phyloP scores from a whole-genome alignment of 2,113 vertebrate species.

The Eira barbara region DNA sequence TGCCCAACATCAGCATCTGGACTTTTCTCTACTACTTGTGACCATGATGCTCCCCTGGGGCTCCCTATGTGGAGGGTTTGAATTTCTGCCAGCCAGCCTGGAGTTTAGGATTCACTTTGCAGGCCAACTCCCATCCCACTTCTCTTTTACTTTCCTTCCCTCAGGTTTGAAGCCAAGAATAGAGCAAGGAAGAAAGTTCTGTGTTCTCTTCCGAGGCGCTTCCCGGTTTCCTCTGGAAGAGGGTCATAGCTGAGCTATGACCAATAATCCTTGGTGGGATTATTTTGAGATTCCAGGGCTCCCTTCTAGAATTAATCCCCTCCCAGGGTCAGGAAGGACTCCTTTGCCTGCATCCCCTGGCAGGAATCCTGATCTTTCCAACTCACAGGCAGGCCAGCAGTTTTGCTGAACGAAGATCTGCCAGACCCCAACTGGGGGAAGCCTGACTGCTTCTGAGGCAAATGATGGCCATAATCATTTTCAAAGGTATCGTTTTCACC shows the following conservation, averaged over 20 bases:
- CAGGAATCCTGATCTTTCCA: neutral
- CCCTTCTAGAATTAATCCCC: neutral
- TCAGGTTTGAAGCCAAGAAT: neutral
- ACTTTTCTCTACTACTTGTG: neutral
- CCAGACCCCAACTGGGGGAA: neutral
- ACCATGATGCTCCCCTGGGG: too few species aligned
- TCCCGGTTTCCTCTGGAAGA: neutral
- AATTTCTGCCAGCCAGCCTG: neutral
- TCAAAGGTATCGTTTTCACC: neutral
- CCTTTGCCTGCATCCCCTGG: rapidly evolving
- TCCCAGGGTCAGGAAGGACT: neutral
- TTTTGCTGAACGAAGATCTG: neutral
- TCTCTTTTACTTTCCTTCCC: neutral
- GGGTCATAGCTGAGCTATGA: neutral
- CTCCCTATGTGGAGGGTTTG: neutral
- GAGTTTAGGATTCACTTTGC: neutral
- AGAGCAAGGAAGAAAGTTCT: neutral
- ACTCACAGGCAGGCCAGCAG: neutral
- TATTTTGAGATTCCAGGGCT: neutral
- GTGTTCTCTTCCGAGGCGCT: neutral
- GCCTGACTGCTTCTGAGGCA: neutral
- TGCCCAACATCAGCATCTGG: neutral
- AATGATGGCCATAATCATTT: conserved; percentile 26
- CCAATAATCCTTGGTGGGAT: neutral
- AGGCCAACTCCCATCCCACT: rapidly evolving